Conservation (phyloP, 92 coral and sea anemone species). For the Anthopleura xanthogrammica region DNA sequence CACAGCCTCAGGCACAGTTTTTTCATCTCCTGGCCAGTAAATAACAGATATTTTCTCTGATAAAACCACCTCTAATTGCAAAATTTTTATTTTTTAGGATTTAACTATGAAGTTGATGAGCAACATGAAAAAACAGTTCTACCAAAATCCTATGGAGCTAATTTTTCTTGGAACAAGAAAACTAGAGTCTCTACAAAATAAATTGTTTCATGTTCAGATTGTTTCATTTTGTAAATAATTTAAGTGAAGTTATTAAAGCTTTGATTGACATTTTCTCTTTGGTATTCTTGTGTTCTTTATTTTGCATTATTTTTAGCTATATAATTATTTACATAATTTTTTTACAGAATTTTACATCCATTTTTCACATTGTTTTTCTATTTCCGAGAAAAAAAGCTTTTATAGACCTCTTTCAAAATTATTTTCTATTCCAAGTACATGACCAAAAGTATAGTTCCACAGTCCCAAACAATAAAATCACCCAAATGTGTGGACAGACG, state of each 20-base stretch:
- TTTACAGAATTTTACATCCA: too few species aligned
- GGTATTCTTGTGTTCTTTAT: background rate
- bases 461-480: too few species aligned
- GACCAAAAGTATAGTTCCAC: too few species aligned
- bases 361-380: too few species aligned
- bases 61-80: background rate
- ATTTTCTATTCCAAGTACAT: too few species aligned
- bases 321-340: too few species aligned
- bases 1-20: too few species aligned
- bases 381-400: too few species aligned
- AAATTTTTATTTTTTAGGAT: conserved; percentile 52
- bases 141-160: conserved; percentile 93
- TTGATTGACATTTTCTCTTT: background rate
- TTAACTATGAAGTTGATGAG: conserved; percentile 96
- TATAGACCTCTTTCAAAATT: too few species aligned
- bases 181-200: conserved; percentile 98
- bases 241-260: conserved; percentile 12
- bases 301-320: background rate
- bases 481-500: too few species aligned
- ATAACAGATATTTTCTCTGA: too few species aligned
- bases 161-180: conserved; percentile 95
- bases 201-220: conserved; percentile 7
- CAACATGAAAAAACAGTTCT: conserved; percentile 51
- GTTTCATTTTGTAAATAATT: conserved; percentile 16
- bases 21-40: too few species aligned